Evolutionary conservation across 1,140 invertebrate species (phyloP), one percentile per base, ranked within the genome.

Genomic region (Bombus fervidus): DNA sequence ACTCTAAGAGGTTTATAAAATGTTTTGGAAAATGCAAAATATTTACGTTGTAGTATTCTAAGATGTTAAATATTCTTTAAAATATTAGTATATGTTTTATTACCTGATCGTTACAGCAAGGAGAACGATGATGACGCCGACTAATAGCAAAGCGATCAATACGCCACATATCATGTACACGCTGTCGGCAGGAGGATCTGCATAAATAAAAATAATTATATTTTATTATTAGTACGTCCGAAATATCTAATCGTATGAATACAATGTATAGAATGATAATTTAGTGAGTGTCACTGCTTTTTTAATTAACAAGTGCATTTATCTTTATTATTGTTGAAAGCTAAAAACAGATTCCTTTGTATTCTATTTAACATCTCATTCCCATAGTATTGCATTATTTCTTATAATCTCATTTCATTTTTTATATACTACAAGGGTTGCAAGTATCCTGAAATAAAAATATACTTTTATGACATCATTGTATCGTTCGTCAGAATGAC

Each of bases 141-240:
- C 97, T 79, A 97, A 95, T 78, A 97, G 95, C 97, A 97, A 97
- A 69, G 97, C 97, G 92, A 97, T 97, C 86, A 97, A 95, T 84
- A 98, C 97, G 39, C 97, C 97, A 92, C 96, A 97, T 94, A 97
- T 97, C 96, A 97, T 97, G 95, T 97, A 97, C 93, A 97, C 95
- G 93, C 96, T 96, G 95, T 97, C 97, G 93, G 96, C 96, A 69
- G 97, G 97, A 89, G 96, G 97, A 96, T 97, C 97, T 98, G 96
- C 9, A 96, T 31, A 97, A 92, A 89, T 85, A 69, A 41, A 68
- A 64, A 39, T 37, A 47, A 64, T 68, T 37, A 62, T 59, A 25
- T 59, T 4, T 37, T 34, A 62, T 59, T 62, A 22, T 34, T 34
- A 41, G 13, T 31, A 34, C 10, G 15, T 22, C 15, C 13, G 72